Evolutionary conservation across 2,888 invertebrate genomes (phyloP).

Genomic region (Tigriopus californicus): DNA sequence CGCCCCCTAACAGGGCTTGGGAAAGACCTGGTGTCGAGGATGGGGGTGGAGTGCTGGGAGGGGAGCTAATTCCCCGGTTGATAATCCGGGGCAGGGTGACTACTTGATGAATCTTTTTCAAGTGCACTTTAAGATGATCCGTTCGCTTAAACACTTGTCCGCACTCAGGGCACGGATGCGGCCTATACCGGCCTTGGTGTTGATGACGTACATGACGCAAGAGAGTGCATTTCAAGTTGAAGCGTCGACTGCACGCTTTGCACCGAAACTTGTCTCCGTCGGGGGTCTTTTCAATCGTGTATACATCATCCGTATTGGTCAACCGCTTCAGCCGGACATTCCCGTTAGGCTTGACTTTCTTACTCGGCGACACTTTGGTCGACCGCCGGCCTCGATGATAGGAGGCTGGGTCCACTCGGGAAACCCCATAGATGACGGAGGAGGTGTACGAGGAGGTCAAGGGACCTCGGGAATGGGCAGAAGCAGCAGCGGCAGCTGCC

Average conservation of each 20-base stretch:
- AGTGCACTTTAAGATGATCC: slow-evolving; percentile 15
- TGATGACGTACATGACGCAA: slow-evolving; percentile 15
- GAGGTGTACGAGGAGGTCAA: no score
- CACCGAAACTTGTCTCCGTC: slow-evolving; percentile 12
- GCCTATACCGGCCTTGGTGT: slow-evolving; percentile 14
- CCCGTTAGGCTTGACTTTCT: no score
- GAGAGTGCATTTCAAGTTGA: slow-evolving; percentile 15
- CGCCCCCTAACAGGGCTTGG: no score
- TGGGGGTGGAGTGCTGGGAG: no score
- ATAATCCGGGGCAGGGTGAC: background rate
- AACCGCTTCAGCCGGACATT: slow-evolving; percentile 11
- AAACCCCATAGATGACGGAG: background rate
- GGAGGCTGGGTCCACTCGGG: background rate
- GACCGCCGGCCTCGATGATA: background rate
- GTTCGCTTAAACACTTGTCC: slow-evolving; percentile 15
- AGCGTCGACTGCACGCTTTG: slow-evolving; percentile 5
- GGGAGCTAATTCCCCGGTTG: no score
- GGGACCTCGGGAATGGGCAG: background rate
- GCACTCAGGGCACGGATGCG: slow-evolving; percentile 14
- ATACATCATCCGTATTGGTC: slow-evolving; percentile 10
- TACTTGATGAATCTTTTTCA: slow-evolving; percentile 14
- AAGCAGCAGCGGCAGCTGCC: background rate
- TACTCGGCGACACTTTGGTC: no score
- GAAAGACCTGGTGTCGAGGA: no score
- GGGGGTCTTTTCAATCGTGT: slow-evolving; percentile 10